phyloP scores from a whole-genome alignment of 1,140 invertebrate species.

The Hesperophylax magnus region DNA sequence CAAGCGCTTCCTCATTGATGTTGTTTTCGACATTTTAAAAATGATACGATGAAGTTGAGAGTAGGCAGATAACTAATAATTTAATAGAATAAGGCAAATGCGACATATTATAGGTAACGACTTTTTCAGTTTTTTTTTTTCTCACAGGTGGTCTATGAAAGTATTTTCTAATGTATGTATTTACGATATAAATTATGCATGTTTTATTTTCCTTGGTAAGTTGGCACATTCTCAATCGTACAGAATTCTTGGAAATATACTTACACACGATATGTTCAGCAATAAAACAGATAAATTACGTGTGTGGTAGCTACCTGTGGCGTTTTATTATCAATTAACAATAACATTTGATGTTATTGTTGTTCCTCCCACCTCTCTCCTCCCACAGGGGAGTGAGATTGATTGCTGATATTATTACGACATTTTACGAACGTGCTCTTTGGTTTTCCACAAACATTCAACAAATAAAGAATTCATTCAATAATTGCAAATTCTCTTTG shows the following conservation, averaged over 20 bases:
- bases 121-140: not conserved
- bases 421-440: not conserved
- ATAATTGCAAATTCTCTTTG: no score
- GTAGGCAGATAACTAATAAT: not conserved
- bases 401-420: not conserved
- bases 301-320: not conserved
- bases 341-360: not conserved
- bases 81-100: no score
- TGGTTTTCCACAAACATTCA: not conserved
- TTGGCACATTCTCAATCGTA: conserved; percentile 18
- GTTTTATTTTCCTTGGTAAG: not conserved
- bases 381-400: not conserved
- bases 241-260: not conserved
- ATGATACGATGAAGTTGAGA: not conserved
- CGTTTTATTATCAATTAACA: not conserved
- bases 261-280: not conserved
- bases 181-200: not conserved
- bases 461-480: not conserved
- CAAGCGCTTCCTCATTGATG: no score
- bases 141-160: not conserved
- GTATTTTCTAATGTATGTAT: not conserved
- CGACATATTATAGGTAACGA: not conserved
- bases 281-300: not conserved
- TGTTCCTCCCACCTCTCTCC: not conserved
- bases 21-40: no score